Evolutionary conservation across 2,888 invertebrate genomes (phyloP).

Genomic region (Ormyrus nitidulus): DNA sequence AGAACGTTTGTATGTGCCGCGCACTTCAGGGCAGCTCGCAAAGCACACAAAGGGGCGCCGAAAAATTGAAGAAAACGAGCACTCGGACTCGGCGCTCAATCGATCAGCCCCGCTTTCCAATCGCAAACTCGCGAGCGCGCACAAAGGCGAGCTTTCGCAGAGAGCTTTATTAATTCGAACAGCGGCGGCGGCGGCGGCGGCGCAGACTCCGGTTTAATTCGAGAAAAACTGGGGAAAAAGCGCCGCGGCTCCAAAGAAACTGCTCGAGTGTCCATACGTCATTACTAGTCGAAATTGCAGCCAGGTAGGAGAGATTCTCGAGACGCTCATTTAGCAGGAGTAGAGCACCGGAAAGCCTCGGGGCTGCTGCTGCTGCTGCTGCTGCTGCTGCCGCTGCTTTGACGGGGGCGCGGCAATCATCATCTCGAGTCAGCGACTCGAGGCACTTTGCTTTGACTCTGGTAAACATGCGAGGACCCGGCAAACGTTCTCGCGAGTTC

Average conservation of each 20-base stretch:
- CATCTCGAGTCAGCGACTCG: conserved; percentile 48
- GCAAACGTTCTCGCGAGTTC: conserved; percentile 18
- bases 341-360: not conserved
- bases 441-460: conserved; percentile 44
- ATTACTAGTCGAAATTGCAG: conserved; percentile 49
- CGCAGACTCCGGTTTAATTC: not conserved
- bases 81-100: not conserved
- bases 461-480: conserved; percentile 28
- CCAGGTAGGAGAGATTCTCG: conserved; percentile 35
- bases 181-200: not conserved
- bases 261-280: conserved; percentile 38
- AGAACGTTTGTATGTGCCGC: not conserved
- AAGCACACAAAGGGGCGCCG: conserved; percentile 10
- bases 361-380: not conserved
- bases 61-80: not conserved
- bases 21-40: not conserved
- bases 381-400: conserved; percentile 28
- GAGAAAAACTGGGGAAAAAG: not conserved
- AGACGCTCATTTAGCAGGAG: conserved; percentile 41
- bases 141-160: conserved; percentile 2
- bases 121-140: conserved; percentile 10
- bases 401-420: conserved; percentile 41
- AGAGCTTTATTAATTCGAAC: conserved; percentile 22
- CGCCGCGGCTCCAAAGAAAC: conserved; percentile 4
- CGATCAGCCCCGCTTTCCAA: not conserved